A percentile compares a stretch with the other conserved stretches of the same genome.
Conservation (phyloP, 2,113 vertebrate species). For the Phycodurus eques region DNA sequence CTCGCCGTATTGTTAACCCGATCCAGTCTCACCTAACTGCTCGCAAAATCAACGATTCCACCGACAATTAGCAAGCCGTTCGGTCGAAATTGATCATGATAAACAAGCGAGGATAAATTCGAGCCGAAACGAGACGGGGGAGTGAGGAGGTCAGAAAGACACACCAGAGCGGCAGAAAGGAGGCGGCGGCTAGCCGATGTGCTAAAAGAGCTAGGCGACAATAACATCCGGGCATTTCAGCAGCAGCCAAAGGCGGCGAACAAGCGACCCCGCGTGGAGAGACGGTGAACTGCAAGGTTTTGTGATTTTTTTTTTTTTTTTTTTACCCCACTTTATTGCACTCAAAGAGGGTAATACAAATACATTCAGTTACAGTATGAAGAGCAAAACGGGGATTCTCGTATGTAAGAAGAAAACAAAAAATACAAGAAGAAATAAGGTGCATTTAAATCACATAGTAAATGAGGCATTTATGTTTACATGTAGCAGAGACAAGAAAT, state of each 20-base stretch:
- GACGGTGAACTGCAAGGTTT: neutral
- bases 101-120: slow-evolving; percentile 26
- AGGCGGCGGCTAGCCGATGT: slow-evolving; percentile 57
- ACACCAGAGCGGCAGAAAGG: slow-evolving; percentile 40
- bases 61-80: slow-evolving; percentile 26
- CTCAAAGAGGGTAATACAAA: too few relatives aligned
- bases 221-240: slow-evolving; percentile 71
- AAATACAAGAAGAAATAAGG: too few relatives aligned
- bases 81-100: slow-evolving; percentile 53
- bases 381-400: too few relatives aligned
- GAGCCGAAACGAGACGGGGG: slow-evolving; percentile 19
- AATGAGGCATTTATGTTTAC: too few relatives aligned
- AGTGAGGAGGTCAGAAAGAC: slow-evolving; percentile 41
- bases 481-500: too few relatives aligned
- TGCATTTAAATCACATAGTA: too few relatives aligned
- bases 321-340: too few relatives aligned
- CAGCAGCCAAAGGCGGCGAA: slow-evolving; percentile 2
- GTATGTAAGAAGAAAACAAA: too few relatives aligned
- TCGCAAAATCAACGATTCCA: slow-evolving; percentile 29
- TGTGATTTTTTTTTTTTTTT: neutral
- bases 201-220: slow-evolving; percentile 65
- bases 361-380: too few relatives aligned
- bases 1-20: slow-evolving; percentile 60
- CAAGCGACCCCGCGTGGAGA: slow-evolving; percentile 23
- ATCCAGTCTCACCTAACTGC: slow-evolving; percentile 60